Evolutionary conservation across 1,140 invertebrate species (phyloP).

Genomic region (Eurosta solidaginis): DNA sequence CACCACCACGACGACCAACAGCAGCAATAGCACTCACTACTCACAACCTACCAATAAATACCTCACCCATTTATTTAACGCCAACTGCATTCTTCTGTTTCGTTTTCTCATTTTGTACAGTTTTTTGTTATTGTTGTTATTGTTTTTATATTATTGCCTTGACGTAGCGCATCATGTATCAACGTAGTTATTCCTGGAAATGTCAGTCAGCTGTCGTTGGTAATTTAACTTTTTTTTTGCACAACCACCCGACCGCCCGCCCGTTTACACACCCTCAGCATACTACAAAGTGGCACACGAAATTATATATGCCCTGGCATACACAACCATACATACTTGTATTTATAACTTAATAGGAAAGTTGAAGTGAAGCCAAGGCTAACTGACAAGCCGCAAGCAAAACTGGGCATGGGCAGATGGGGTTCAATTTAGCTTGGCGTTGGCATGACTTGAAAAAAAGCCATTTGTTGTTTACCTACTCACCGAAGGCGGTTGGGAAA

Average conservation of each 20-base stretch:
- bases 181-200: conserved; percentile 25
- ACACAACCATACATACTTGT: background rate
- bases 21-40: background rate
- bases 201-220: conserved; percentile 27
- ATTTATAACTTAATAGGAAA: too few relatives aligned
- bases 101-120: background rate
- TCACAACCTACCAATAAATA: background rate
- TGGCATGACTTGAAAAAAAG: background rate
- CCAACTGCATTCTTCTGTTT: background rate
- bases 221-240: conserved; percentile 29
- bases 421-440: background rate
- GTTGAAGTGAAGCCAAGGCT: background rate
- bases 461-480: background rate
- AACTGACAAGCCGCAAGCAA: conserved; percentile 1
- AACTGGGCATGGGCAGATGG: background rate
- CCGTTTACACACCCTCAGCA: background rate
- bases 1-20: background rate
- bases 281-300: background rate
- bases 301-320: background rate
- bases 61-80: conserved; percentile 10
- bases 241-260: background rate
- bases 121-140: conserved; percentile 13
- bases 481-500: background rate
- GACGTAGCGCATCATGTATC: conserved; percentile 17
- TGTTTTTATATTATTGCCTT: conserved; percentile 3